These are phyloP conservation scores for Phaetusa simplex DNA, from an alignment of 2,113 vertebrate species.

Conservation along the genomic window DNA sequence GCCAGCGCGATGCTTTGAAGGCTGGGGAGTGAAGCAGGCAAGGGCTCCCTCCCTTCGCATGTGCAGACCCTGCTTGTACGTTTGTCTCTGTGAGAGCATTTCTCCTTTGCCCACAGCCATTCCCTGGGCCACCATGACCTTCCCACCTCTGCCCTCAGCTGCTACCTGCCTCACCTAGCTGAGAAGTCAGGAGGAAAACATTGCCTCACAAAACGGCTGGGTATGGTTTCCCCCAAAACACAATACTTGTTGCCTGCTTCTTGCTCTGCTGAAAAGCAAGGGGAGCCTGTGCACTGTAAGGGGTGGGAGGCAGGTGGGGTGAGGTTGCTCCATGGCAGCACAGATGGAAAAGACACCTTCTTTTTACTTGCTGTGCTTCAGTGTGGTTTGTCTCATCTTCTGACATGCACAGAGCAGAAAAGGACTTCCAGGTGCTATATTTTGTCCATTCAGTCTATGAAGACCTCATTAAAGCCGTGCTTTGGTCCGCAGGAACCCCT, in stretches of 20 bases:
- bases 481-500: background rate
- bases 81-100: background rate
- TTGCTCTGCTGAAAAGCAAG: background rate
- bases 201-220: background rate
- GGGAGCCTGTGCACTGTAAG: background rate
- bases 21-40: background rate
- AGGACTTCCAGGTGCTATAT: background rate
- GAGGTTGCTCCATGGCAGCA: background rate
- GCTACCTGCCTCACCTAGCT: background rate
- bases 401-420: background rate
- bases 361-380: background rate
- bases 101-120: fast-evolving
- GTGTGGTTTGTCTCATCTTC: background rate
- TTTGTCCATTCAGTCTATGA: background rate
- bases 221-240: background rate
- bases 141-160: background rate
- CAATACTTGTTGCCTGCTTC: background rate
- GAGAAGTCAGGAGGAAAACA: background rate
- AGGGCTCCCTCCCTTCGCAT: fast-evolving
- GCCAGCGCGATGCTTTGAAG: fast-evolving
- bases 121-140: background rate
- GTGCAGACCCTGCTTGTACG: fast-evolving
- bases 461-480: background rate
- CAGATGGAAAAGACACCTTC: background rate
- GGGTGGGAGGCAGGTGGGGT: background rate